Base-by-base conservation (phyloP, 2,113 vertebrate species). In the Dermatemys mawii region DNA sequence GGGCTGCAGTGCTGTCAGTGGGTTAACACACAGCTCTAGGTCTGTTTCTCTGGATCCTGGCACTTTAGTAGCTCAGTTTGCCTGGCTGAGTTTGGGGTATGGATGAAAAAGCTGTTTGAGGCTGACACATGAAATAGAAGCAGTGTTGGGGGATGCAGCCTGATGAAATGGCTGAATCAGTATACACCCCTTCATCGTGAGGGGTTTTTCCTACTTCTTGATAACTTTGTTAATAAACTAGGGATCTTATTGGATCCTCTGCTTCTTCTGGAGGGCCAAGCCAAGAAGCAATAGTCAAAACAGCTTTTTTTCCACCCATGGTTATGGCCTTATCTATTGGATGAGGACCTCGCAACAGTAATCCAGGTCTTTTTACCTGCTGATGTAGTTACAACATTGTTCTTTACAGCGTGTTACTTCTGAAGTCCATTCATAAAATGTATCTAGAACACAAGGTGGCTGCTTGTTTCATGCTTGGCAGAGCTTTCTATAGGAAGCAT, bases 391-490 rank as follows among this genome's bases (percentile, higher is more conserved):
- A 67, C 32, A 6, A n/a, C 70, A 46, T 5, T 88, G 2, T 90
- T 86, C 44, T 67, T 79, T 89, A 63, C 14, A 26, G 90, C 38
- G 6, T 38, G 41, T 93, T 79, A 89, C 83, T 91, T 35, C 38
- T 51, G 0, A 78, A 83, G 79, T 54, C 35, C 78, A 90, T 50
- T 63, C 83, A 89, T 91, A 35, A 53, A 0, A 2, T 93, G 6
- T 91, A 50, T 83, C 83, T 79, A 84, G 50, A 21, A 16, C 83
- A 90, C 92, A 87, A 82, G 76, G 79, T 78, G 88, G 89, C n/a
- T 0, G 1, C 67, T 26, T 79, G 60, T 6, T 63, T 57, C 83
- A 92, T 89, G 9, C 76, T 73, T 67, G 46, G 63, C 0, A 4
- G 75, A 13, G 46, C 54, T 84, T 95, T 57, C 41, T 84, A 4